Evolutionary conservation across 2,888 invertebrate genomes (phyloP).

Genomic region (Temnothorax rugatulus): DNA sequence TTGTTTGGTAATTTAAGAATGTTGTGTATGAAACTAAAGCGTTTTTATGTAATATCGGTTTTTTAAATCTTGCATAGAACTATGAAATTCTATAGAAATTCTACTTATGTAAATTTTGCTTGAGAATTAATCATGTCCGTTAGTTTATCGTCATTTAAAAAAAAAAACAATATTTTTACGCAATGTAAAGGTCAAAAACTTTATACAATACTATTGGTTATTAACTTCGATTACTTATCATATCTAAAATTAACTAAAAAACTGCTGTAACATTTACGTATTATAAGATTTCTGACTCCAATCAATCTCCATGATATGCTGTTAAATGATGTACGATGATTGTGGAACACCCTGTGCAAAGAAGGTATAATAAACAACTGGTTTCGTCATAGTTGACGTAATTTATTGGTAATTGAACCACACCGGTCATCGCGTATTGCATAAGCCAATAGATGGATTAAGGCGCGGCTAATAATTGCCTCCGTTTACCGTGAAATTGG

Average conservation of each 20-base stretch:
- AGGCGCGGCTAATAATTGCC: conserved; percentile 39
- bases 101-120: neutral
- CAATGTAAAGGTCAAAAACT: neutral
- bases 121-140: neutral
- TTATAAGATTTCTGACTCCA: neutral
- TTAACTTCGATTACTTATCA: neutral
- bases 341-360: neutral
- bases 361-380: conserved; percentile 1
- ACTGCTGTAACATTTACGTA: neutral
- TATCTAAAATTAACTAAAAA: neutral
- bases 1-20: conserved; percentile 20
- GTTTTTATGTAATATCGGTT: neutral
- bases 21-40: neutral
- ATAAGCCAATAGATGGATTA: conserved; percentile 37
- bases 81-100: neutral
- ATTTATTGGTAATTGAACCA: conserved; percentile 50
- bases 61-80: neutral
- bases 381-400: conserved; percentile 15
- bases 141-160: neutral
- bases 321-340: neutral
- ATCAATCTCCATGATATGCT: neutral
- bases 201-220: neutral
- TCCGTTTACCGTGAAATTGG: conserved; percentile 24
- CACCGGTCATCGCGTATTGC: conserved; percentile 3
- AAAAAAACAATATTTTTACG: neutral